Conservation (phyloP, 2,113 vertebrate genomes). For the Candoia aspera region DNA sequence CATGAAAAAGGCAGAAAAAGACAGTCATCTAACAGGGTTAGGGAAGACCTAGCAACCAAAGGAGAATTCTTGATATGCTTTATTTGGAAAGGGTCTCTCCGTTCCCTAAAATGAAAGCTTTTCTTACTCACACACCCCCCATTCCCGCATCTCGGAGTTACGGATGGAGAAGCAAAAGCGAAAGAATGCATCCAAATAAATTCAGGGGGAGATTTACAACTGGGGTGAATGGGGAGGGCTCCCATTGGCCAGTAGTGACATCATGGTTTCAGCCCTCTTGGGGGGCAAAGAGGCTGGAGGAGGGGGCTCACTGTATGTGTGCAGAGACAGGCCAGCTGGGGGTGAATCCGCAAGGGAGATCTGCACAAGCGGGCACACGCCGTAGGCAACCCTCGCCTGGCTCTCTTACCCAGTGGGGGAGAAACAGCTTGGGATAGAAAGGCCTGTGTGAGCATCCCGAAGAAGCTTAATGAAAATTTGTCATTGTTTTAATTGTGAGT, state of each 20-base stretch:
- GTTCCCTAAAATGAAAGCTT: background rate
- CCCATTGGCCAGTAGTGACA: conserved; percentile 8
- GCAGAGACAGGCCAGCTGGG: background rate
- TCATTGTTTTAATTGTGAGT: background rate
- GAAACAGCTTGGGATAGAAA: background rate
- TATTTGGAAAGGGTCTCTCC: background rate
- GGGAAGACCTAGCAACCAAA: background rate
- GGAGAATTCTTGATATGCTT: background rate
- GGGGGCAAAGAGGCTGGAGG: background rate
- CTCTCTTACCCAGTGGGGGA: background rate
- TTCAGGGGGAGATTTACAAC: background rate
- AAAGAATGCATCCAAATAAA: background rate
- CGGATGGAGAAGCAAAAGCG: background rate
- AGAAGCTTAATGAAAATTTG: background rate
- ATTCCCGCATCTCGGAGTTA: background rate
- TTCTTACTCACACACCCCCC: background rate
- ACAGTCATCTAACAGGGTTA: background rate
- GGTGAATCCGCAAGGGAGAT: background rate
- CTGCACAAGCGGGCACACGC: background rate
- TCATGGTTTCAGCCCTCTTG: background rate
- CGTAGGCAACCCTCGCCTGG: fast-evolving
- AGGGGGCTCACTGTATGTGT: background rate
- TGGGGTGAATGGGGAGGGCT: background rate
- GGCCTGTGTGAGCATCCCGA: background rate
- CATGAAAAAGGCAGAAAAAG: background rate